These are phyloP conservation scores for Dromococcyx pavoninus DNA, from an alignment of 2,797 vertebrate genomes.

Conservation along the genomic window DNA sequence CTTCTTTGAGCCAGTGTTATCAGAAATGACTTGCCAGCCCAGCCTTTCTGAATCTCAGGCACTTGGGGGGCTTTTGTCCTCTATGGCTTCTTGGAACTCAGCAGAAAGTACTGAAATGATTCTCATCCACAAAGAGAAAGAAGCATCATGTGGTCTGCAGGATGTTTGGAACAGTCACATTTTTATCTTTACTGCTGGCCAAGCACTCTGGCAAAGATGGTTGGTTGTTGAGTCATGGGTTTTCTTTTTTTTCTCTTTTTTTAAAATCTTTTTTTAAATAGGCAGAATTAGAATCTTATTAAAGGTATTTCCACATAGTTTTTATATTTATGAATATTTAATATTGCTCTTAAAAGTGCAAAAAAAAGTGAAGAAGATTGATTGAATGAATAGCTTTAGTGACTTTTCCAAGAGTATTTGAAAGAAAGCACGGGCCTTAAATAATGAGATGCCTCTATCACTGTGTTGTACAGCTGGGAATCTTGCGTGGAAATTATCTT, in stretches of 20 bases:
- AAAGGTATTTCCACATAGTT: conserved; percentile 26
- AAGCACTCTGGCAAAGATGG: not conserved
- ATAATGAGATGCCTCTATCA: conserved; percentile 44
- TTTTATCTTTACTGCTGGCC: conserved; percentile 27
- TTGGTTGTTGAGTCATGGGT: not conserved
- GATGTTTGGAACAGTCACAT: not conserved
- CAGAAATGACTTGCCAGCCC: conserved; percentile 16
- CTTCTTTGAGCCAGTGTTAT: not conserved
- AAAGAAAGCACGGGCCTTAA: conserved; percentile 47
- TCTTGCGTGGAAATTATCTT: not conserved
- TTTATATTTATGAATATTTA: conserved; percentile 67
- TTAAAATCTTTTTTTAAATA: not conserved
- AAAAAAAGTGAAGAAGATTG: conserved; percentile 6
- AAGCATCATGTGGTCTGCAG: not conserved
- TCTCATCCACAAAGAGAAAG: not conserved
- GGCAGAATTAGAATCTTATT: not conserved
- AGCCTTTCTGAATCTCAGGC: conserved; percentile 67
- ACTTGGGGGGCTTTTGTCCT: not conserved
- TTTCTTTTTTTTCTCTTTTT: not conserved
- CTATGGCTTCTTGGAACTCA: conserved; percentile 22
- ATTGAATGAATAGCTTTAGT: not conserved
- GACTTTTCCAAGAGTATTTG: not conserved
- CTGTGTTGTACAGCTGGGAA: conserved; percentile 37
- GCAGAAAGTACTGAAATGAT: not conserved
- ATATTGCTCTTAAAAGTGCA: conserved; percentile 65